Evolutionary conservation across 2,113 vertebrate genomes (phyloP).

Genomic region (Lepus europaeus): DNA sequence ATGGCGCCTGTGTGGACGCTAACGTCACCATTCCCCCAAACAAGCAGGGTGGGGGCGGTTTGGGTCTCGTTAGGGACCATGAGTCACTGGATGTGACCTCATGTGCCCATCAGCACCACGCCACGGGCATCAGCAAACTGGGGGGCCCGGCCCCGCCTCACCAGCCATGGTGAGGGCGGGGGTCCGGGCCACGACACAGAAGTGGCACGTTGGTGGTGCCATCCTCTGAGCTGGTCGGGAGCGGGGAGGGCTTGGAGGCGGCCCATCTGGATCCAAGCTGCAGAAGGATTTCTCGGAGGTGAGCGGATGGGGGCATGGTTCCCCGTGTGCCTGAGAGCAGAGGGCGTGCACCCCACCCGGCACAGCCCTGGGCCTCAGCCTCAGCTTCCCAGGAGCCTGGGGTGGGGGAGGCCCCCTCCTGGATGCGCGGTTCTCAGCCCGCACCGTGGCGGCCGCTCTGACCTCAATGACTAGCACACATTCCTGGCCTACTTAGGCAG

Average conservation of each 20-base stretch:
- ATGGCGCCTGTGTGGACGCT: too few relatives aligned
- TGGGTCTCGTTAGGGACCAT: too few relatives aligned
- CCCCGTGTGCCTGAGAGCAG: background rate
- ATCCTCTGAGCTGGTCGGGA: background rate
- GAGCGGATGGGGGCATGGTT: too few relatives aligned
- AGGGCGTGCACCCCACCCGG: accelerated
- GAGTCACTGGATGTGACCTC: background rate
- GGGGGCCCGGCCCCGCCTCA: too few relatives aligned
- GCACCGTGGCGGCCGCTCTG: slow-evolving; percentile 54
- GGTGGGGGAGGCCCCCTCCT: background rate
- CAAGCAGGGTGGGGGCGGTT: too few relatives aligned
- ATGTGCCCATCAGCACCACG: too few relatives aligned
- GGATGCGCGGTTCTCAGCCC: background rate
- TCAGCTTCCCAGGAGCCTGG: background rate
- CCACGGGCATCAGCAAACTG: too few relatives aligned
- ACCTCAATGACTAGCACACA: slow-evolving; percentile 85
- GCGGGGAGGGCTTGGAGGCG: accelerated
- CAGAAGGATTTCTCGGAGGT: background rate
- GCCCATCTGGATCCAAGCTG: background rate
- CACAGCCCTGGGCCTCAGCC: background rate
- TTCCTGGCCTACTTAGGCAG: slow-evolving; percentile 83
- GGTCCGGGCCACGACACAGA: too few relatives aligned
- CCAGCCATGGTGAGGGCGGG: too few relatives aligned
- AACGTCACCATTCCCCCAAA: too few relatives aligned
- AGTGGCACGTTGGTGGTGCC: too few relatives aligned